Evolutionary conservation across 2,888 invertebrate species (phyloP), one percentile per base, ranked within the genome.

Genomic region (Acleris laterana): DNA sequence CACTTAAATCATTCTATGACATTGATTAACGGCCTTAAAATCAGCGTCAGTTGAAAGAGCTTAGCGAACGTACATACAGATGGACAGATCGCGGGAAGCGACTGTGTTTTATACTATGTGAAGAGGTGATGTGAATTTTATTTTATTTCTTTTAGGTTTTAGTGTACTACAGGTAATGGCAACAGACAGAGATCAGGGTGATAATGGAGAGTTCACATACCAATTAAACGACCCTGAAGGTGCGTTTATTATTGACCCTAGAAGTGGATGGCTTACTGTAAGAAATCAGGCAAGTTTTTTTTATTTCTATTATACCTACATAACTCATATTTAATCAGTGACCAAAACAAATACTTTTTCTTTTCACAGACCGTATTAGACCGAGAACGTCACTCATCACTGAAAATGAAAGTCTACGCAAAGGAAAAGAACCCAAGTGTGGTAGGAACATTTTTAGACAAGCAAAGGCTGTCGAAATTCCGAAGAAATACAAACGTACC

Each of bases 231-330:
- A 96, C 75, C 94, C 95, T 0, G 94, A 94, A 19, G 96, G 96
- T 2, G 97, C 97, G 0, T 98, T 98, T 80, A 94, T 95, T 5
- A 96, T 98, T 58, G 97, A 98, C 68, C 94, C 96, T 0, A 93
- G 95, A 72, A 95, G 95, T 7, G 98, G 98, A 0, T 98, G 98
- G 97, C 93, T 98, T 19, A 97, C 97, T 16, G 98, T 98, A 16
- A 94, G 95, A 52, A 95, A 95, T 74, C 95, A 95, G 85, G 94
- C 90, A 75, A 69, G 62, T 6, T 20, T 25, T 28, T 5, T 2
- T 11, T 44, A 9, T 5, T 44, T 32, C 2, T 25, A 51, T n/a
- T n/a, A 13, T 5, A 25, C 5, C 5, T 5, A 25, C 5, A 25
- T 46, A 6, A 16, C 2, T 17, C 2, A 7, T n/a, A 46, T 46